Conservation (phyloP, 2,113 vertebrate species). For the Peromyscus leucopus region DNA sequence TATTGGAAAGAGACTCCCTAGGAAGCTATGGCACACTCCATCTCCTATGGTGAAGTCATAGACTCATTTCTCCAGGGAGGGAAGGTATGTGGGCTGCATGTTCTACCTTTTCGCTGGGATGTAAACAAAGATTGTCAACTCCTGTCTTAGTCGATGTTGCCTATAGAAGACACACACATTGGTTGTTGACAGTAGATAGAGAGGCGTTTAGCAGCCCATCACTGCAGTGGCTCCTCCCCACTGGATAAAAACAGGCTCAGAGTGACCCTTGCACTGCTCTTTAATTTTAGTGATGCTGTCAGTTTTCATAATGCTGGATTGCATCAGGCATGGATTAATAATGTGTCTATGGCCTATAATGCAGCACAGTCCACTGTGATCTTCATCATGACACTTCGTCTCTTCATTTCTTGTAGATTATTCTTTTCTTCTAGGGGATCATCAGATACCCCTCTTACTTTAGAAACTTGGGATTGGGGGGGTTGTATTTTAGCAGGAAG, state of each 20-base stretch:
- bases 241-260: not conserved
- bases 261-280: not conserved
- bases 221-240: not conserved
- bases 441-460: constrained; percentile 3
- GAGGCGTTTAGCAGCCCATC: not conserved
- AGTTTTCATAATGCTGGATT: constrained; percentile 9
- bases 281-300: constrained; percentile 25
- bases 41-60: not conserved
- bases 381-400: not conserved
- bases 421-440: not conserved
- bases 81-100: not conserved
- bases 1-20: not conserved
- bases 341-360: not conserved
- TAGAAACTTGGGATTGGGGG: not conserved
- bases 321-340: constrained; percentile 40
- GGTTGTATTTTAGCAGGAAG: not conserved
- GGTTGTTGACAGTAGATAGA: not conserved
- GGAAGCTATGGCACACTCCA: not conserved
- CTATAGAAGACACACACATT: not conserved
- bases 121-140: not conserved
- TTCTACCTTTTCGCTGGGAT: not conserved
- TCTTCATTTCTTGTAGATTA: not conserved
- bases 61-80: not conserved
- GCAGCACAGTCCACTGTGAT: not conserved
- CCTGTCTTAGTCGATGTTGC: not conserved